Conservation (phyloP, 2,113 vertebrate species). For the Acrocephalus kingi region DNA sequence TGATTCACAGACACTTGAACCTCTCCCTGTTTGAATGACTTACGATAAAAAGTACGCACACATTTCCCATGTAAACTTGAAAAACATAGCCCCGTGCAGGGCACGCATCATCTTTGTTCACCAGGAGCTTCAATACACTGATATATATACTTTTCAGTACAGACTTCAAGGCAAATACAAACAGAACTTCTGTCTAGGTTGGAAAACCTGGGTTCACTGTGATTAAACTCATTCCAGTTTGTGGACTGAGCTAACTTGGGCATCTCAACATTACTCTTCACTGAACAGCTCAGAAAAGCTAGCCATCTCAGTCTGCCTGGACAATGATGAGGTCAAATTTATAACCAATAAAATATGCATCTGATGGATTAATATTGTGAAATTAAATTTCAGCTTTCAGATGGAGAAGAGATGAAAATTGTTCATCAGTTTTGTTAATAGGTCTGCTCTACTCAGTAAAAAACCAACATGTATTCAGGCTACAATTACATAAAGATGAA, state of each 20-base stretch:
- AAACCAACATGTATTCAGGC: not conserved
- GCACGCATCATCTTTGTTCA: accelerated
- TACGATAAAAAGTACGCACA: accelerated
- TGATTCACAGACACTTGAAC: not conserved
- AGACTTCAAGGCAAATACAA: not conserved
- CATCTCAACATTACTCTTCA: not conserved
- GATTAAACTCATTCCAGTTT: not conserved
- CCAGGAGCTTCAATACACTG: not conserved
- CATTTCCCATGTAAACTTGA: not conserved
- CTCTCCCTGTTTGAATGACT: not conserved
- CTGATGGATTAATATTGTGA: not conserved
- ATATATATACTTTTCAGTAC: not conserved
- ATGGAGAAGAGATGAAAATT: not conserved
- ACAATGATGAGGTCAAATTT: not conserved
- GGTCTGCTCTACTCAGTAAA: not conserved
- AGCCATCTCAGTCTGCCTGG: not conserved
- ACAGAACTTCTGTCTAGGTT: not conserved
- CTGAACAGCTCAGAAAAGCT: not conserved
- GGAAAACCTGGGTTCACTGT: not conserved
- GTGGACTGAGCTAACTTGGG: not conserved
- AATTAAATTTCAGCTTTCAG: not conserved
- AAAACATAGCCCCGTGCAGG: not conserved
- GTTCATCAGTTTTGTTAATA: not conserved
- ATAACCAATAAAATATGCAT: not conserved
- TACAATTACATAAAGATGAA: not conserved